A percentile compares a stretch with the other conserved stretches of the same genome.
phyloP scores from a whole-genome alignment of 2,113 vertebrate species.

The Sander lucioperca region DNA sequence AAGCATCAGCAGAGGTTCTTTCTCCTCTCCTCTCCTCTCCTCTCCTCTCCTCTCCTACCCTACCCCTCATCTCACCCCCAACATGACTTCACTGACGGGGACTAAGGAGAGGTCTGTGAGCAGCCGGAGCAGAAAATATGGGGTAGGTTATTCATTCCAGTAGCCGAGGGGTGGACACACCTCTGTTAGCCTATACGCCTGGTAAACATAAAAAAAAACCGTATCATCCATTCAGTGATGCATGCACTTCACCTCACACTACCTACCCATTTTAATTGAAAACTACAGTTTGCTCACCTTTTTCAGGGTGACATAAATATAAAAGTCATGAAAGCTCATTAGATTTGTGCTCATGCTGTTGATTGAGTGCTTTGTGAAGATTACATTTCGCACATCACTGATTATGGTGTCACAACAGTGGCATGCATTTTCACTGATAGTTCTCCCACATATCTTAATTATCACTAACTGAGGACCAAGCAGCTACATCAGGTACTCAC shows the following conservation, averaged over 20 bases:
- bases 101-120: conserved; percentile 94
- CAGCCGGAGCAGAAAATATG: conserved; percentile 93
- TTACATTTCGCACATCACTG: conserved; percentile 43
- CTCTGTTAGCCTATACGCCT: conserved; percentile 39
- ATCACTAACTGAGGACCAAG: conserved; percentile 22
- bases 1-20: conserved; percentile 68
- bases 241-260: conserved; percentile 24
- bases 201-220: conserved; percentile 42
- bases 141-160: conserved; percentile 86
- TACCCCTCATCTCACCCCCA: conserved; percentile 78
- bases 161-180: conserved; percentile 32
- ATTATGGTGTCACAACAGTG: conserved; percentile 40
- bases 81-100: conserved; percentile 96
- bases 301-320: conserved; percentile 21
- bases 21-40: conserved; percentile 56
- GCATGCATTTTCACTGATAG: conserved; percentile 29
- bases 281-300: conserved; percentile 3
- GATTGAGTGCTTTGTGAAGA: conserved; percentile 34
- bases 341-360: conserved; percentile 28
- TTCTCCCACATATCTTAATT: conserved; percentile 32
- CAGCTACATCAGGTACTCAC: conserved; percentile 34
- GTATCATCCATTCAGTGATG: conserved; percentile 37
- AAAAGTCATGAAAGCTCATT: conserved; percentile 9
- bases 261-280: not conserved
- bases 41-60: conserved; percentile 16